phyloP scores from a whole-genome alignment of 2,113 vertebrate species.

The Irena cyanogastra region DNA sequence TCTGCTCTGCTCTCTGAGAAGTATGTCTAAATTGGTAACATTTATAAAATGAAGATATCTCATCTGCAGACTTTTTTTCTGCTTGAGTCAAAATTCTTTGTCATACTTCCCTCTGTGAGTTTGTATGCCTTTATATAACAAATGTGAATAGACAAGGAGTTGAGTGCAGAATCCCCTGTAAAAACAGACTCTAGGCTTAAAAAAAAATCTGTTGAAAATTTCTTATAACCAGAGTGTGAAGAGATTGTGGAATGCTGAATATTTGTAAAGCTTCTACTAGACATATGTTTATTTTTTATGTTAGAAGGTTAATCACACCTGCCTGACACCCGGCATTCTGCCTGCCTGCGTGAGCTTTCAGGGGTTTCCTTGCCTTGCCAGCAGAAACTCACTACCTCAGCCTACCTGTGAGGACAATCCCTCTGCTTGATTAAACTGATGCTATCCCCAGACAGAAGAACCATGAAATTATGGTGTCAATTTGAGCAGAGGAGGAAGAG shows the following conservation, averaged over 20 bases:
- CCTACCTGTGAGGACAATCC: not conserved
- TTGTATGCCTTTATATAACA: not conserved
- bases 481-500: not conserved
- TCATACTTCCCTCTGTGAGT: not conserved
- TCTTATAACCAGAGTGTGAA: not conserved
- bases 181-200: not conserved
- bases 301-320: not conserved
- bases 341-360: not conserved
- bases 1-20: not conserved
- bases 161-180: not conserved
- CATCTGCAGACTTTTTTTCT: not conserved
- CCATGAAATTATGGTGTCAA: not conserved
- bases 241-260: not conserved
- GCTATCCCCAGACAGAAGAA: not conserved
- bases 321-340: not conserved
- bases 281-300: not conserved
- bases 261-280: not conserved
- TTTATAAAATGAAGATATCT: not conserved
- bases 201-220: not conserved
- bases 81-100: not conserved
- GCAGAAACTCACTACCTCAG: not conserved
- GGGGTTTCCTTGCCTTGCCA: not conserved
- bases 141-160: not conserved
- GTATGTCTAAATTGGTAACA: not conserved
- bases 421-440: not conserved